Evolutionary conservation across 2,797 vertebrate species (phyloP).

Genomic region (Eulemur mongoz): DNA sequence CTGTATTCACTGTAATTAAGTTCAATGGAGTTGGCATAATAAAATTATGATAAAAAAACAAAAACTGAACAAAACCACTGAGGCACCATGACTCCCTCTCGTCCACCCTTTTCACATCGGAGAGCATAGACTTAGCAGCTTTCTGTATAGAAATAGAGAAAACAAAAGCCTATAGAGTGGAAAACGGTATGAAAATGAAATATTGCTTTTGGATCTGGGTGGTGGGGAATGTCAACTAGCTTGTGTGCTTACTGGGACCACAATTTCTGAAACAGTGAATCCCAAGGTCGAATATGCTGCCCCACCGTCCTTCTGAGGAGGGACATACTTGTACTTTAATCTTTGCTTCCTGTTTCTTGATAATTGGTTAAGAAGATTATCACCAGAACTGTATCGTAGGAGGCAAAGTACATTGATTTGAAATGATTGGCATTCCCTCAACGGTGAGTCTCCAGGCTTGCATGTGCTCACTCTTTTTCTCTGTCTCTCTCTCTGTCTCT

Average conservation of each 20-base stretch:
- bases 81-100: background rate
- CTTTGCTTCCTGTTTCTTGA: background rate
- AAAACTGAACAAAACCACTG: background rate
- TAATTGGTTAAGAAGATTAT: background rate
- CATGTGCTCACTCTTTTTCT: too few relatives aligned
- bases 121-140: background rate
- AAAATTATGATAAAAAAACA: slow-evolving; percentile 58
- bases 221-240: background rate
- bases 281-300: background rate
- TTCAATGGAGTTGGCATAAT: slow-evolving; percentile 67
- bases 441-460: background rate
- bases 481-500: too few relatives aligned
- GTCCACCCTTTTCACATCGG: background rate
- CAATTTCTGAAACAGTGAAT: background rate
- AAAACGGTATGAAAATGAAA: background rate
- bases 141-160: background rate
- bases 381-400: background rate
- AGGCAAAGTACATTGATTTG: background rate
- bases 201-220: background rate
- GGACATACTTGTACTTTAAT: background rate
- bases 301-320: background rate
- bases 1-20: slow-evolving; percentile 77
- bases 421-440: background rate
- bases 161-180: background rate
- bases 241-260: background rate